phyloP scores from a whole-genome alignment of 2,113 vertebrate genomes.

The Barnardius zonarius region DNA sequence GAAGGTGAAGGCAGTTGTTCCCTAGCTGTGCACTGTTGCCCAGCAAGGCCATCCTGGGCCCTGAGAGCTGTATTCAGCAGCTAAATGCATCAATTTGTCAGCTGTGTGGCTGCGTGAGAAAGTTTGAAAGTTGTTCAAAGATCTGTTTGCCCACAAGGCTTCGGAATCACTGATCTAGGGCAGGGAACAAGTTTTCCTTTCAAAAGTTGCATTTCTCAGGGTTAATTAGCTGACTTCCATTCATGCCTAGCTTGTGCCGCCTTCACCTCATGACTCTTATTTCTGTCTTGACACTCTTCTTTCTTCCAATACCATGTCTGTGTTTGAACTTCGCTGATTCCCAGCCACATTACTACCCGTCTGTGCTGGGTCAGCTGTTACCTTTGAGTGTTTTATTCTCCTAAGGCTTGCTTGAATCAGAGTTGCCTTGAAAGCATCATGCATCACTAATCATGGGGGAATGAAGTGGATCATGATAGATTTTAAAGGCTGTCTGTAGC shows the following conservation, averaged over 20 bases:
- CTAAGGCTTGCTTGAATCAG: background rate
- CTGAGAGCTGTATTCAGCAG: background rate
- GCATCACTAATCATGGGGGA: background rate
- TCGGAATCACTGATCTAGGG: background rate
- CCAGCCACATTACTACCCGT: background rate
- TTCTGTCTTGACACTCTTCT: background rate
- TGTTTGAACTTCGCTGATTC: background rate
- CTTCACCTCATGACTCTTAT: background rate
- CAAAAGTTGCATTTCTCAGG: background rate
- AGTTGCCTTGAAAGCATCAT: background rate
- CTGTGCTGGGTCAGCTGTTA: slow-evolving; percentile 14
- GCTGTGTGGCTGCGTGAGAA: slow-evolving; percentile 19
- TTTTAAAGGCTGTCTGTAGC: background rate
- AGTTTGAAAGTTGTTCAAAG: background rate
- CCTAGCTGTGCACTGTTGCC: background rate
- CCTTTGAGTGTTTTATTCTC: background rate
- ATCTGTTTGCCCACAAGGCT: background rate
- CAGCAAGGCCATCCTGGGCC: background rate
- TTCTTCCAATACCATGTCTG: background rate
- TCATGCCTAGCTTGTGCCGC: background rate
- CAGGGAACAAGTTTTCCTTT: slow-evolving; percentile 15
- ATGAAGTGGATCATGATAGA: background rate
- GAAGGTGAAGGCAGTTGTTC: background rate
- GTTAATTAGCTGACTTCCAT: slow-evolving; percentile 39
- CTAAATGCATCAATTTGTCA: background rate